These are phyloP conservation scores for Hemithea aestivaria DNA, from an alignment of 2,888 invertebrate species.

Conservation along the genomic window DNA sequence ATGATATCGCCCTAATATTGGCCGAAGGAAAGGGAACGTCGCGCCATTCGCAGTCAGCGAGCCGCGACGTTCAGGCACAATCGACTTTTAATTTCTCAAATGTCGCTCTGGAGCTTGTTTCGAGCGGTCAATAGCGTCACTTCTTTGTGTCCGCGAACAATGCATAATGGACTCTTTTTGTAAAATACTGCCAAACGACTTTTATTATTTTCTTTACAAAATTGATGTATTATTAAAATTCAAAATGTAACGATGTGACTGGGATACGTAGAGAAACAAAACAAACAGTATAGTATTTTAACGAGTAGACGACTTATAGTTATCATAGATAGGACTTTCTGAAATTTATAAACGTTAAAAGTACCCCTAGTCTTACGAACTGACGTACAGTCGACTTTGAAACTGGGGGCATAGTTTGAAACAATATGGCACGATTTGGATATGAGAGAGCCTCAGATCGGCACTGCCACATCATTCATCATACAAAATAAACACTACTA, in stretches of 20 bases:
- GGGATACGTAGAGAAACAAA: conserved; percentile 41
- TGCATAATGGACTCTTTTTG: conserved; percentile 39
- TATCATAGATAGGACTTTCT: conserved; percentile 71
- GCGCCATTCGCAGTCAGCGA: conserved; percentile 12
- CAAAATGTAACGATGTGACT: conserved; percentile 41
- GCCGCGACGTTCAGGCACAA: conserved; percentile 24
- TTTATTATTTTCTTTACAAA: conserved; percentile 24
- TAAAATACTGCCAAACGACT: conserved; percentile 35
- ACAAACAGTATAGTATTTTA: conserved; percentile 37
- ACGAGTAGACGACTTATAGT: conserved; percentile 52
- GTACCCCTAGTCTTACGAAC: conserved; percentile 56
- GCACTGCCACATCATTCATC: too few species aligned
- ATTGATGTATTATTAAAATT: conserved; percentile 26
- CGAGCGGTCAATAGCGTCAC: conserved; percentile 32
- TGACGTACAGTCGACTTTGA: too few species aligned
- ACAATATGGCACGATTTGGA: too few species aligned
- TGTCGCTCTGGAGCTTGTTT: conserved; percentile 27
- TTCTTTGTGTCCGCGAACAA: conserved; percentile 37
- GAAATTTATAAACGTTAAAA: conserved; percentile 76
- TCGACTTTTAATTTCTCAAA: conserved; percentile 32
- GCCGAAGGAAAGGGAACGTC: conserved; percentile 9
- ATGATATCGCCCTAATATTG: conserved; percentile 9
- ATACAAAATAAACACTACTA: too few species aligned
- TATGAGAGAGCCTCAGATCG: too few species aligned
- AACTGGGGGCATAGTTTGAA: conserved; percentile 35